Conservation (phyloP, 2,888 invertebrate species). For the Nemoura dubitans region DNA sequence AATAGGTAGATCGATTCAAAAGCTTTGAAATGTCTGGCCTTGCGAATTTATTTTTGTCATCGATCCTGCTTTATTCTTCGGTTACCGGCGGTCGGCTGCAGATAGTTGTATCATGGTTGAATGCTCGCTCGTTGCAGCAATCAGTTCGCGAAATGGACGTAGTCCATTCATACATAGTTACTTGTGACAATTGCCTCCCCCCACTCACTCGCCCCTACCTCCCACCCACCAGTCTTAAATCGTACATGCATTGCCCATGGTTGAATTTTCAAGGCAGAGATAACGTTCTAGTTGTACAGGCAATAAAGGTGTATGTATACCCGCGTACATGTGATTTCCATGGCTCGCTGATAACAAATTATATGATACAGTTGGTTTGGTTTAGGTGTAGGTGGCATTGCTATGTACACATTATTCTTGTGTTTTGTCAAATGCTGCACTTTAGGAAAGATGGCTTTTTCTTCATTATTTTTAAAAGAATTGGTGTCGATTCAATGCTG, state of each 20-base stretch:
- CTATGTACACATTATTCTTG: too few species aligned
- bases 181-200: not conserved
- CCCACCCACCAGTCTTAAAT: not conserved
- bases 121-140: not conserved
- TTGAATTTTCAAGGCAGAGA: not conserved
- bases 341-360: not conserved
- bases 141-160: conserved; percentile 12
- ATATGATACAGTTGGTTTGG: too few species aligned
- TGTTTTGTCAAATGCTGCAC: too few species aligned
- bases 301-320: not conserved
- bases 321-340: not conserved
- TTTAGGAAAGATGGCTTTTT: too few species aligned
- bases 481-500: too few species aligned
- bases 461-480: too few species aligned
- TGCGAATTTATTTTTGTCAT: not conserved
- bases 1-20: not conserved
- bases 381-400: too few species aligned
- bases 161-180: conserved; percentile 16
- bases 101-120: not conserved
- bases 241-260: not conserved
- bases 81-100: not conserved
- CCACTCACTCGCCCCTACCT: not conserved
- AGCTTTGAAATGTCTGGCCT: not conserved
- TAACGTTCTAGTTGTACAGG: not conserved
- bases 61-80: not conserved